Evolutionary conservation across 2,797 vertebrate genomes (phyloP), one percentile per base, ranked within the genome.

Genomic region (Microctenopoma stevenorrisi): DNA sequence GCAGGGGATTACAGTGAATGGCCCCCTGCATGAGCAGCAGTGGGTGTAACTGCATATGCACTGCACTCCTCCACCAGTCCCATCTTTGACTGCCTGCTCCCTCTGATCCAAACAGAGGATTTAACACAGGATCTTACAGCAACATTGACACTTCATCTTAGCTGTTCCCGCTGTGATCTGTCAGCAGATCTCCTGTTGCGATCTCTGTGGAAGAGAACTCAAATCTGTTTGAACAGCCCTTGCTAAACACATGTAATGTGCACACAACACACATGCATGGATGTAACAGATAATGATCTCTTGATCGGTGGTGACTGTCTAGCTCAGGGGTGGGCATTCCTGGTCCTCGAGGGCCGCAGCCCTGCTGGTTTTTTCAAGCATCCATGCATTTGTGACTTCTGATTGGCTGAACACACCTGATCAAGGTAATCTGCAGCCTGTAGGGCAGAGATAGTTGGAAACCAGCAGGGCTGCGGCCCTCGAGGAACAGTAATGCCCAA

Each of bases 41-140:
- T 79, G 89, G 82, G 82, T 84, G 83, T 89, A 91, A 90, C 87
- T 88, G 80, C 85, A 81, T 84, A 87, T 88, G 79, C 75, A 85
- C 81, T 87, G 78, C 67, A 82, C 83, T 88, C 55, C 83, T 88
- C 55, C 58, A 60, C 68, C 81, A 63, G 75, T 78, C 79, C 79
- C 55, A 65, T 65, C 74, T 76, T 51, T 81, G 77, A 65, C 79
- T 75, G 68, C 57, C 59, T 74, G 70, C 71, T 71, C 71, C 59
- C 82, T 83, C 72, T 64, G 83, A 86, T 85, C 79, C 83, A 70
- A 75, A 79, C 76, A 37, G 64, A 72, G 87, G 79, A 88, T 92
- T 91, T 87, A 74, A 89, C 76, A 82, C 55, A 55, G 73, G 83
- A 86, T 89, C 85, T 87, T 86, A 84, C 74, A 76, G 81, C 61